Evolutionary conservation across 2,113 vertebrate species (phyloP), one percentile per base, ranked within the genome.

Genomic region (Lagenorhynchus albirostris): DNA sequence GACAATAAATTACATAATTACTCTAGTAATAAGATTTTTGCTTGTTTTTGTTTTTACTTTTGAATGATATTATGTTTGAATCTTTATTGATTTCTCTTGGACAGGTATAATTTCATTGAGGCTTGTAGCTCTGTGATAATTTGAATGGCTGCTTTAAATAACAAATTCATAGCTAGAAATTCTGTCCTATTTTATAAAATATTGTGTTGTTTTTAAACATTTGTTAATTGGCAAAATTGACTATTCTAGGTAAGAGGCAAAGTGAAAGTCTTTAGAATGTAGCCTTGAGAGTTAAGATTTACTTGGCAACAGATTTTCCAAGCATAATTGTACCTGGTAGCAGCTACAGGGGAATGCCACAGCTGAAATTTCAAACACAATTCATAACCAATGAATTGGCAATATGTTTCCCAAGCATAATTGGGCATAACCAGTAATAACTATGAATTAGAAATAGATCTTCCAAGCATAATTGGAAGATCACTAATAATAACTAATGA

Each of bases 361-460:
- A 73, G n/a, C 25, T 94, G 41, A 96, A 92, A 96, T 96, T 67
- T 97, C 50, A 83, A 93, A 91, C 7, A 38, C 29, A 62, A 93
- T 74, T 55, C 38, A 88, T 50, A 86, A 26, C 17, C 55, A 79
- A 50, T 82, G 70, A 76, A 58, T 20, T 92, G 21, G 23, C 38
- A 92, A 70, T 82, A 31, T 5, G 41, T 41, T 95, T 73, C 55
- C 60, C 3, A n/a, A 55, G 41, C 9, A 83, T 84, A 96, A 83
- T 41, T 74, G 44, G 36, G 53, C 38, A 62, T 31, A 89, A 67
- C 36, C 20, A 73, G n/a, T 25, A 47, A 73, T 82, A 92, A 60
- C 31, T 86, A 86, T 25, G 11, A 71, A 29, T 79, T 91, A 25
- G 13, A 44, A 83, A 81, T 81, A 33, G 5, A 68, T 83, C 92